Conservation (phyloP, 2,888 invertebrate genomes). For the Mesodorylaimus sp. region DNA sequence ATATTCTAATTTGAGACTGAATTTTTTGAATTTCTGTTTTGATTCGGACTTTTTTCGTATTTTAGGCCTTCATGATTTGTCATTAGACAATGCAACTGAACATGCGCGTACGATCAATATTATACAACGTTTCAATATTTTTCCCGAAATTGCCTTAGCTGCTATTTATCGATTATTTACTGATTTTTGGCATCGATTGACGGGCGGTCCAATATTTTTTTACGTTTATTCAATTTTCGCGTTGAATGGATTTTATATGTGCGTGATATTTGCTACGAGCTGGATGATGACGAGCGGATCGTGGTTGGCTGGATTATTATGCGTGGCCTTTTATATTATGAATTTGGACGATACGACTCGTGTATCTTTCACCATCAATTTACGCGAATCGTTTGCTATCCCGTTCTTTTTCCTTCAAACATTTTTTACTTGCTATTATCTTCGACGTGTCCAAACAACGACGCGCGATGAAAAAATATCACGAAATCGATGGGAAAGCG, state of each 20-base stretch:
- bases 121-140: conserved; percentile 35
- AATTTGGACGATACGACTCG: conserved; percentile 36
- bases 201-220: conserved; percentile 32
- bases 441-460: conserved; percentile 5
- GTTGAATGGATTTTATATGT: conserved; percentile 32
- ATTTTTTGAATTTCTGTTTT: background rate
- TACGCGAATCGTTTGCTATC: conserved; percentile 33
- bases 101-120: conserved; percentile 34
- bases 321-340: conserved; percentile 29
- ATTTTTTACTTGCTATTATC: conserved; percentile 17
- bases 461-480: background rate
- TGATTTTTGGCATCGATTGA: conserved; percentile 15
- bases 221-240: conserved; percentile 34
- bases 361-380: conserved; percentile 30
- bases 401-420: conserved; percentile 35
- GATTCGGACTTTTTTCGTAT: too few species aligned
- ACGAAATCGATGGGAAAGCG: background rate
- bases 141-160: conserved; percentile 34
- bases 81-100: conserved; percentile 34
- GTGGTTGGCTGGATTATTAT: conserved; percentile 30
- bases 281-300: conserved; percentile 27
- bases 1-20: too few species aligned
- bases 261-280: conserved; percentile 23
- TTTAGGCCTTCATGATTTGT: conserved; percentile 27
- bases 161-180: conserved; percentile 25